These are phyloP conservation scores for Dasypus novemcinctus DNA, from an alignment of 2,113 vertebrate species.

Conservation along the genomic window DNA sequence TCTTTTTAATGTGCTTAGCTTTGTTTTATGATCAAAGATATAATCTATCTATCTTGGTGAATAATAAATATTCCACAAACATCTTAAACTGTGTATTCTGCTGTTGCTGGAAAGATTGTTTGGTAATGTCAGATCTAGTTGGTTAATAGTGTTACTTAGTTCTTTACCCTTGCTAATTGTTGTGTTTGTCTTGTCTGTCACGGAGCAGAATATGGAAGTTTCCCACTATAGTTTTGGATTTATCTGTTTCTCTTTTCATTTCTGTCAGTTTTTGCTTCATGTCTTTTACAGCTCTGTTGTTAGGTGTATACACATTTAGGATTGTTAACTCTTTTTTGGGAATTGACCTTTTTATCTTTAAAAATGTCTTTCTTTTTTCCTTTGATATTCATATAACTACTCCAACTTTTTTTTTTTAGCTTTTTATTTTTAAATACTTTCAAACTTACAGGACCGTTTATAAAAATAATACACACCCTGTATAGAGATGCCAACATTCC, in stretches of 20 bases:
- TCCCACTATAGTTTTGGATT: background rate
- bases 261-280: background rate
- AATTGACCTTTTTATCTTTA: background rate
- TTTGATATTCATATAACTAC: background rate
- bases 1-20: background rate
- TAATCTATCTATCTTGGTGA: background rate
- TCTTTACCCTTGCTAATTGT: too few relatives aligned
- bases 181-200: too few relatives aligned
- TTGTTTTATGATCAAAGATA: background rate
- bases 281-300: background rate
- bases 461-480: too few relatives aligned
- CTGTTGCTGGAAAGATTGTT: too few relatives aligned
- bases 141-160: background rate
- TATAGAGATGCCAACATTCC: too few relatives aligned
- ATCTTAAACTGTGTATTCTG: background rate
- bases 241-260: background rate
- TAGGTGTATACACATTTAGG: background rate
- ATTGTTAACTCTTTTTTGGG: background rate
- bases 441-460: too few relatives aligned
- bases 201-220: background rate
- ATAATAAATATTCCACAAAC: background rate
- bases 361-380: background rate
- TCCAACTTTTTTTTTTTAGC: background rate
- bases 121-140: rapidly evolving
- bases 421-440: background rate